These are phyloP conservation scores for Apocheima hispidaria DNA, from an alignment of 2,888 invertebrate genomes.

Conservation along the genomic window DNA sequence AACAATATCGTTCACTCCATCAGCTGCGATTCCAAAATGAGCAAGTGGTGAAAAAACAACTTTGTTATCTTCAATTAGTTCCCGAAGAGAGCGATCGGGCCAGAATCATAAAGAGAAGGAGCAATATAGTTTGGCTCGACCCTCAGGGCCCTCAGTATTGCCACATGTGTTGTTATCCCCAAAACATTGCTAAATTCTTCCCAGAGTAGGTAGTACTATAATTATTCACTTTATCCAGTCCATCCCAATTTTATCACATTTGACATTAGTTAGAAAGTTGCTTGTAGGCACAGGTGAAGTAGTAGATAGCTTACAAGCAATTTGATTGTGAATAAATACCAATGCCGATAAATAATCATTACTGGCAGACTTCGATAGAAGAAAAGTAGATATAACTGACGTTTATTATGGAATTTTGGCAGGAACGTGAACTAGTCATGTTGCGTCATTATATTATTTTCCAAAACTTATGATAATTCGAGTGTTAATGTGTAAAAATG, in stretches of 20 bases:
- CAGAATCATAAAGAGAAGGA: slow-evolving; percentile 72
- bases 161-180: slow-evolving; percentile 16
- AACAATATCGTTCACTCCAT: slow-evolving; percentile 67
- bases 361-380: no score
- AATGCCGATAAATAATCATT: no score
- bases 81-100: slow-evolving; percentile 68
- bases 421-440: no score
- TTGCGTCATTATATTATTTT: no score
- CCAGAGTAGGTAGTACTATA: not conserved
- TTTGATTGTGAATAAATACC: not conserved
- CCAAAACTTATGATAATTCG: no score
- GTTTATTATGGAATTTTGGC: no score
- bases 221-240: not conserved
- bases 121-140: slow-evolving; percentile 60
- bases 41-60: slow-evolving; percentile 71
- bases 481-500: no score
- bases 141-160: slow-evolving; percentile 18
- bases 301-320: no score
- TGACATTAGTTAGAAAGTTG: no score
- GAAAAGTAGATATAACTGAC: not conserved
- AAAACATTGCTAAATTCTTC: slow-evolving; percentile 25
- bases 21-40: slow-evolving; percentile 65
- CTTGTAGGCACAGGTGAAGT: no score
- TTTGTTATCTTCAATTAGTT: slow-evolving; percentile 81
- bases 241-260: not conserved